Base-by-base conservation (phyloP, 2,888 invertebrate genomes). In the Amorpha juglandis region DNA sequence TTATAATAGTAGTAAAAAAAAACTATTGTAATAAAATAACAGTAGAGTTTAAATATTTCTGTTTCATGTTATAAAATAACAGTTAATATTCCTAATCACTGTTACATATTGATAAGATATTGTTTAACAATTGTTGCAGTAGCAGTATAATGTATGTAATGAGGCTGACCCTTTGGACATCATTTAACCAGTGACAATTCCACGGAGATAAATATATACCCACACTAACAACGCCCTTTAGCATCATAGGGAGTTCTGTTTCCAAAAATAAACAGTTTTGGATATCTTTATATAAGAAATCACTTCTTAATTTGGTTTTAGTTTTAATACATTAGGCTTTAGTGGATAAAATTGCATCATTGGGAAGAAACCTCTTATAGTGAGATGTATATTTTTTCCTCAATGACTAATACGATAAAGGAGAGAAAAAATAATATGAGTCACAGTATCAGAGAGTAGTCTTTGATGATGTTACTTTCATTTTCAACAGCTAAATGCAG, bases 391-490 rank as follows among this genome's bases (percentile, higher is more conserved):
- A 14, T 55, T 6, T 58, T 58, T 58, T 42, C 38, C 58, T 58
- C 42, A 58, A 58, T 58, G 58, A 42, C 58, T 55, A 55, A 58
- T 38, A 58, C 42, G 19, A 58, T 58, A 16, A 58, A 42, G 42
- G 16, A 58, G 19, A 19, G 11, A 58, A 58, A 19, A 9, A 2
- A 6, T 42, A 38, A 58, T 16, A 19, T 58, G 58, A 65, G 35
- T 58, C 64, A 58, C 16, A 38, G 3, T 42, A 48, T 67, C 68
- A 65, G 52, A 70, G 50, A 50, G 19, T 9, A 50, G 72, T 66
- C 70, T 70, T 72, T 77, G 70, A 75, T 75, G 77, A 76, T 65
- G 71, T 70, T 78, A 87, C 87, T 89, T 89, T 89, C 88, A 85
- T 88, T 87, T 86, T 77, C 69, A 69, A 72, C 67, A 73, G 74